These are phyloP conservation scores for Acronicta leporina DNA, from an alignment of 2,888 invertebrate species.

Conservation along the genomic window DNA sequence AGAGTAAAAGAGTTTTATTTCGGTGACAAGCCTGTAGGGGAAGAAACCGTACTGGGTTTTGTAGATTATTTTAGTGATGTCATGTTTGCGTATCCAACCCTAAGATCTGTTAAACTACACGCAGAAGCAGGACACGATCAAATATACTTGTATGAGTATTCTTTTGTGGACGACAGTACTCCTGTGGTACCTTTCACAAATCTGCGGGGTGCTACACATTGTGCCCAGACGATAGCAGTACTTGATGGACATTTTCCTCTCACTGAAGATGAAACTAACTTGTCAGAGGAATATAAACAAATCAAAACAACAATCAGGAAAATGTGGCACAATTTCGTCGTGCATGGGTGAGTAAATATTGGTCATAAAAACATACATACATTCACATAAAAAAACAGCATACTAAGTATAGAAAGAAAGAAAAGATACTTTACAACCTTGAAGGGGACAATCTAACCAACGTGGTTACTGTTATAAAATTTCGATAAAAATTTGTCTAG, in stretches of 20 bases:
- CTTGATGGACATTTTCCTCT: constrained; percentile 29
- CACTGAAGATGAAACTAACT: constrained; percentile 23
- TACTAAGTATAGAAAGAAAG: no score
- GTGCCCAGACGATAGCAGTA: constrained; percentile 57
- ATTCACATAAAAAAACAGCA: no score
- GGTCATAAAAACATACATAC: no score
- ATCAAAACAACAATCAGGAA: constrained; percentile 53
- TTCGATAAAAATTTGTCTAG: no score
- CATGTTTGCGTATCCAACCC: constrained; percentile 60
- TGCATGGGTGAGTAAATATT: constrained; percentile 58
- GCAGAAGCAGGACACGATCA: constrained; percentile 56
- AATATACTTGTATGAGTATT: constrained; percentile 69
- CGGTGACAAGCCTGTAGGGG: constrained; percentile 56
- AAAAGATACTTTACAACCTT: no score
- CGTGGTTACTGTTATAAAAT: no score
- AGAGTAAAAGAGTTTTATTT: constrained; percentile 68
- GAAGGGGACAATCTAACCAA: no score
- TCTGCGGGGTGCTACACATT: constrained; percentile 63
- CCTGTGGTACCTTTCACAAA: constrained; percentile 56
- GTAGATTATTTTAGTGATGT: constrained; percentile 72
- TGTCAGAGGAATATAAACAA: constrained; percentile 45
- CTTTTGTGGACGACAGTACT: constrained; percentile 60
- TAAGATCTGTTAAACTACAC: constrained; percentile 60
- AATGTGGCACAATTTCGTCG: constrained; percentile 59
- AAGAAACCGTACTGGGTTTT: constrained; percentile 46